Percentiles rank a stretch among this genome's conserved stretches.
These are phyloP conservation scores for Cryptomyrus ogoouensis DNA, from an alignment of 2,113 vertebrate genomes.

Conservation along the genomic window DNA sequence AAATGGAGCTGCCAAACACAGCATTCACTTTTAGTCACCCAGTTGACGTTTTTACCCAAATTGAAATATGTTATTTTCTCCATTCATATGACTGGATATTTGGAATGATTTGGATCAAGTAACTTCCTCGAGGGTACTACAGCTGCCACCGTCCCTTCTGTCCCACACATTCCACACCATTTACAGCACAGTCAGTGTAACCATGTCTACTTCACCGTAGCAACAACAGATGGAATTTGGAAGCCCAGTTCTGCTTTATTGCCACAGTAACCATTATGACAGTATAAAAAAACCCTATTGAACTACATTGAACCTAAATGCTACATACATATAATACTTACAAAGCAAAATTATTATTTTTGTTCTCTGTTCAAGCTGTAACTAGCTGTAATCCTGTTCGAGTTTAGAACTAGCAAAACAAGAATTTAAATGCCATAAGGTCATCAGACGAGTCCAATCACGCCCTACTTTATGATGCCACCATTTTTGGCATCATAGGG, in stretches of 20 bases:
- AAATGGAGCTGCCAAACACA: neutral
- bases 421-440: neutral
- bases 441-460: neutral
- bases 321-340: neutral
- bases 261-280: neutral
- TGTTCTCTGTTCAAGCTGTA: neutral
- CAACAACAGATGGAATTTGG: neutral
- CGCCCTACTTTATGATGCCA: neutral
- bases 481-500: neutral
- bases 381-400: neutral
- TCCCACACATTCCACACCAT: neutral
- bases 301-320: neutral
- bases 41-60: neutral
- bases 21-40: neutral
- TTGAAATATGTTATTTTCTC: slow-evolving; percentile 1
- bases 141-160: neutral
- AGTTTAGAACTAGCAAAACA: neutral
- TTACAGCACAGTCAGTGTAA: neutral
- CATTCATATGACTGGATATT: neutral
- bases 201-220: neutral
- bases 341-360: neutral
- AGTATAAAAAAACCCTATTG: neutral
- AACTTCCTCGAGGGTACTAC: neutral
- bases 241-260: neutral
- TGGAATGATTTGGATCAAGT: neutral